These are phyloP conservation scores for Notocelia uddmanniana DNA, from an alignment of 2,888 invertebrate species.

Conservation along the genomic window DNA sequence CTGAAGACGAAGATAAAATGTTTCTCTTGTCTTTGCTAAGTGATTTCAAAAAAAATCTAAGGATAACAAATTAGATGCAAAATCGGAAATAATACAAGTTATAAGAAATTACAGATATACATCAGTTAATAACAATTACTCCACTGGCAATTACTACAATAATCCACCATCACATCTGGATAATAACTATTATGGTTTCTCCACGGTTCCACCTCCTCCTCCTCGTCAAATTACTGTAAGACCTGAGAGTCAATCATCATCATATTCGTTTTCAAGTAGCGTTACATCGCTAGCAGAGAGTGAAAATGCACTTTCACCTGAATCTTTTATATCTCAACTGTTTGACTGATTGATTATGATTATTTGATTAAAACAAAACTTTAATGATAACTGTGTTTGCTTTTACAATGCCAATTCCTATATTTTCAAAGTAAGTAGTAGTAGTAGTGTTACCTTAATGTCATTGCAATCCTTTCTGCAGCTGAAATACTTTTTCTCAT, in stretches of 20 bases:
- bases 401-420: constrained; percentile 6
- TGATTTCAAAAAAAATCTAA: constrained; percentile 3
- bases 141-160: constrained; percentile 10
- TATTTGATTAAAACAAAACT: constrained; percentile 5
- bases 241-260: no score
- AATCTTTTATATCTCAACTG: constrained; percentile 8
- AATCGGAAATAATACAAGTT: constrained; percentile 14
- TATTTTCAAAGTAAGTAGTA: constrained; percentile 6
- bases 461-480: no score
- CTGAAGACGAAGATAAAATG: constrained; percentile 10
- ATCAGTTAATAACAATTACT: constrained; percentile 14
- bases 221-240: no score
- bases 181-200: constrained; percentile 10
- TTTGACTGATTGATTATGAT: constrained; percentile 8
- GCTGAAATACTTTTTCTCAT: constrained; percentile 2
- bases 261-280: no score
- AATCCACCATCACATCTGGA: constrained; percentile 7
- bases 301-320: neutral
- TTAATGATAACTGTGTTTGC: neutral
- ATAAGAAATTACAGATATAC: constrained; percentile 13
- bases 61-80: neutral
- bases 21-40: constrained; percentile 11
- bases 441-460: neutral
- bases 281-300: no score
- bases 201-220: neutral